Evolutionary conservation across 37 sponge, comb jelly and placozoan genomes (phyloP).

Genomic region (Axinella damicornis): DNA sequence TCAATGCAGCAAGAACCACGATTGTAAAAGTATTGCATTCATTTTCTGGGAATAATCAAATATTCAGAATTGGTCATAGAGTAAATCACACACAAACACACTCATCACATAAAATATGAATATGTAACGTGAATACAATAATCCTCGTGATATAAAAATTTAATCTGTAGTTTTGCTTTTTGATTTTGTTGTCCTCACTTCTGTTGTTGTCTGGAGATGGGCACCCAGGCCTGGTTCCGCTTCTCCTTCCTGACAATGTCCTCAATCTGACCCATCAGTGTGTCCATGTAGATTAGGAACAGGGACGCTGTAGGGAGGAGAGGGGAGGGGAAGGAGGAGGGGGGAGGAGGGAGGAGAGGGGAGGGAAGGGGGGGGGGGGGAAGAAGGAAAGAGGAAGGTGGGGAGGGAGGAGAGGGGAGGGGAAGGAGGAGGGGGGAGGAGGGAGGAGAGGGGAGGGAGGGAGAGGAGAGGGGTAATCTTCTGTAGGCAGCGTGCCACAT

Average conservation of each 20-base stretch:
- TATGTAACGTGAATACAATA: neutral
- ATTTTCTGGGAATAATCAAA: neutral
- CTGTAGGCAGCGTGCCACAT: too few relatives aligned
- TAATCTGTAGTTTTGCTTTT: too few relatives aligned
- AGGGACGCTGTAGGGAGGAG: neutral
- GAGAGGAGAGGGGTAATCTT: too few relatives aligned
- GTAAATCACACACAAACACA: too few relatives aligned
- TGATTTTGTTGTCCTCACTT: neutral
- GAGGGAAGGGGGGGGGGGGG: too few relatives aligned
- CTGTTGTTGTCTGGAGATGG: conserved; percentile 19
- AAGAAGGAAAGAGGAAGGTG: too few relatives aligned
- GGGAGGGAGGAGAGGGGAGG: too few relatives aligned
- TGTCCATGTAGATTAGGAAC: conserved; percentile 68
- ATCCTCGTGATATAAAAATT: neutral
- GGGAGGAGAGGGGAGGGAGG: too few relatives aligned
- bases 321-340: too few relatives aligned
- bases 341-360: neutral
- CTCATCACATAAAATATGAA: neutral
- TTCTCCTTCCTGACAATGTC: conserved; percentile 71
- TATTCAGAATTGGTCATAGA: neutral
- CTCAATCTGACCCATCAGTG: conserved; percentile 67
- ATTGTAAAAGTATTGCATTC: too few relatives aligned
- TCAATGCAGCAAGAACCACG: too few relatives aligned
- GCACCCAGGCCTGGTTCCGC: conserved; percentile 75
- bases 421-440: too few relatives aligned